Base-by-base conservation (phyloP, 1,140 invertebrate species). In the Pentalonia nigronervosa region DNA sequence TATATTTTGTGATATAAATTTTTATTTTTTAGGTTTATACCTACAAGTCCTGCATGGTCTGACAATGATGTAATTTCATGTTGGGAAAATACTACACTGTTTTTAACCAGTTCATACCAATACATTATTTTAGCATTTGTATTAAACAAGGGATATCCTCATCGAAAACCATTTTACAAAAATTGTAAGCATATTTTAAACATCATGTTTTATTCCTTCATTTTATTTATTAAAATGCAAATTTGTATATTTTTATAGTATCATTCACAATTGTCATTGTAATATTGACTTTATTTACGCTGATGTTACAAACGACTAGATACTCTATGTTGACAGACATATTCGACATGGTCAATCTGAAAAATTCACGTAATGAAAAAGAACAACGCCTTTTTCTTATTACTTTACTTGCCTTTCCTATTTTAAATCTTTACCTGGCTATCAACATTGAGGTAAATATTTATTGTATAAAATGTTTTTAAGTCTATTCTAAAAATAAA, bases 71-170 rank as follows among this genome's bases (percentile, higher is more conserved):
- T 96, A 81, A 96, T 97, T 7, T 94, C 96, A 2, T 96, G 97
- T 94, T 96, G 96, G 95, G 97, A 98, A 94, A 98, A 98, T 95
- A 97, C 97, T 92, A 96, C 97, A 1, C 96, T 99, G 41, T 99
- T 99, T 95, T 96, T 97, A 21, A 96, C 98, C 2, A 98, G 98
- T 36, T 96, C 97, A 93, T 98, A 97, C 95, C 98, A 99, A 95
- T 99, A 99, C 95, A 97, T 99, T n/a, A 97, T 98, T 53, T 96
- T 99, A 94, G 98, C 98, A 0, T 96, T 98, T 93, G 97, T 98
- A 17, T 99, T 98, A 95, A 98, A 98, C 0, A 98, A 98, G 95
- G 98, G 98, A 21, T 96, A 96, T 87, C 98, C 98, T 2, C 98
- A 97, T 95, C 95, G 98, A 36, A 96, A 97, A 94, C 95, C 96